Percentiles rank a stretch among this genome's conserved stretches.
Conservation (phyloP, 2,797 vertebrate genomes). For the Onychomys arenicola region DNA sequence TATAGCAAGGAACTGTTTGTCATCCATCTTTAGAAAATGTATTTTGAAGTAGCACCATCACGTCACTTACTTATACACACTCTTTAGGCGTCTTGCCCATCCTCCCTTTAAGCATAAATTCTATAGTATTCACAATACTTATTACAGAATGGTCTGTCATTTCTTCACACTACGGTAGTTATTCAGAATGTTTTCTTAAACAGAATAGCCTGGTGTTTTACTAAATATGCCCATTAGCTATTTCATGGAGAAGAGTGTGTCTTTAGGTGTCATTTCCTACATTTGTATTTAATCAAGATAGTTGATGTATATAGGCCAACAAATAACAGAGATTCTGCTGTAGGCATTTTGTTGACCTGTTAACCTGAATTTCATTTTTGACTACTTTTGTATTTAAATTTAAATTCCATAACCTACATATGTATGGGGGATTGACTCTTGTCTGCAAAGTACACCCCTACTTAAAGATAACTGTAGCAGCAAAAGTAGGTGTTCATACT, state of each 20-base stretch:
- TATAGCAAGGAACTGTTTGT: background rate
- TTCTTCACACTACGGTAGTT: slow-evolving; percentile 18
- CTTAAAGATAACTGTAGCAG: slow-evolving; percentile 66
- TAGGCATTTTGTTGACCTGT: slow-evolving; percentile 72
- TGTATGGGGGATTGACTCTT: slow-evolving; percentile 43
- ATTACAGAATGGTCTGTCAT: background rate
- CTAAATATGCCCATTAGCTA: slow-evolving; percentile 38
- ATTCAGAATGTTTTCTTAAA: slow-evolving; percentile 60
- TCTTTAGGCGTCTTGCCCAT: background rate
- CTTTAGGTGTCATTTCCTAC: slow-evolving; percentile 60
- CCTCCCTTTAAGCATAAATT: background rate
- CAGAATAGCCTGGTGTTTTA: background rate
- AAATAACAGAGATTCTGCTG: slow-evolving; percentile 57
- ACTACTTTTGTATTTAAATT: slow-evolving; percentile 75
- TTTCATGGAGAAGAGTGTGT: slow-evolving; percentile 56
- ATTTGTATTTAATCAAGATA: slow-evolving; percentile 69
- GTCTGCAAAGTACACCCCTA: slow-evolving; percentile 67
- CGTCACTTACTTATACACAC: background rate
- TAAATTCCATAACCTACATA: slow-evolving; percentile 66
- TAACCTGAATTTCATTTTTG: slow-evolving; percentile 81
- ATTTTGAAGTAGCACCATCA: background rate
- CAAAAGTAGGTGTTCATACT: slow-evolving; percentile 50
- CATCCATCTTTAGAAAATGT: background rate
- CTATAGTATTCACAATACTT: background rate
- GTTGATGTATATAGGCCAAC: slow-evolving; percentile 68